Evolutionary conservation across 2,113 vertebrate species (phyloP).

Genomic region (Ptilorrhoa leucosticta): DNA sequence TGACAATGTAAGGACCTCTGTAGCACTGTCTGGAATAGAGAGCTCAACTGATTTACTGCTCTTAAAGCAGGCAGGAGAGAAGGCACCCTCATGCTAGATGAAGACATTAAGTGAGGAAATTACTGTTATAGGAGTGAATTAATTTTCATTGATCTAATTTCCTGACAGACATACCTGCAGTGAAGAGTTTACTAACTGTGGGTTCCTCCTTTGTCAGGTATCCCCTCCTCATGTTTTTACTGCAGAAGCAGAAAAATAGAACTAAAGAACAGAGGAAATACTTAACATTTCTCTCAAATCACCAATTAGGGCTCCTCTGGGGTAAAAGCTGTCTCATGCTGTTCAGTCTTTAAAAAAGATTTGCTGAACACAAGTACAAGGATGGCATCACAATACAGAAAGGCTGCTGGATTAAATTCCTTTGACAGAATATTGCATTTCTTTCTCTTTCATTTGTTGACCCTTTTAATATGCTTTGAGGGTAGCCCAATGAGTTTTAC

Average conservation of each 20-base stretch:
- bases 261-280: background rate
- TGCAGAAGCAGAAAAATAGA: background rate
- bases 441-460: background rate
- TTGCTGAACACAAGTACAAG: background rate
- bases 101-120: constrained; percentile 33
- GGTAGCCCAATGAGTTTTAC: background rate
- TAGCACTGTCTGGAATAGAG: background rate
- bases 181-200: background rate
- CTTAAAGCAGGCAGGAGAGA: background rate
- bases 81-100: background rate
- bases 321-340: background rate
- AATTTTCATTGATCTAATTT: constrained; percentile 12
- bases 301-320: background rate
- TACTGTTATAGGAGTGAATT: background rate
- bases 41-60: background rate
- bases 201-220: background rate
- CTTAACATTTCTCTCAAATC: background rate
- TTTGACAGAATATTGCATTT: background rate
- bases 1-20: background rate
- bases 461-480: background rate
- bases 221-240: background rate
- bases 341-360: background rate
- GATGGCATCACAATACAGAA: background rate
- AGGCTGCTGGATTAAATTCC: background rate
- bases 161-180: background rate